Evolutionary conservation across 2,113 vertebrate genomes (phyloP).

Genomic region (western clawed frog (Xenopus tropicalis)): DNA sequence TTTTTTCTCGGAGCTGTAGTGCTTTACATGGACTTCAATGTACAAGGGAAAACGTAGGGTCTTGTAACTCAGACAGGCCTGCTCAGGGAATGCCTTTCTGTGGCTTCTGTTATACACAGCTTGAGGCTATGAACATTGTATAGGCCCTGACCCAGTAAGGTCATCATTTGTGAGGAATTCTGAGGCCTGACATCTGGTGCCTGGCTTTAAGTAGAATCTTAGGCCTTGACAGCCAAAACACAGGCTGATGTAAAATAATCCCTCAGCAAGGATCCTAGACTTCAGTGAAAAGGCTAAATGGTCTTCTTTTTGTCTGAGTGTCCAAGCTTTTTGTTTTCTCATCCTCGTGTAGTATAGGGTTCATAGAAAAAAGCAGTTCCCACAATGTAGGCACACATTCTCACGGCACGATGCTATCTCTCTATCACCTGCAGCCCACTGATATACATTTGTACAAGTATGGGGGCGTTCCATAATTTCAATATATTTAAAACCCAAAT

Average conservation of each 20-base stretch:
- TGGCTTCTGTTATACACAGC: conserved; percentile 61
- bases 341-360: conserved; percentile 48
- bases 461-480: neutral
- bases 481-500: neutral
- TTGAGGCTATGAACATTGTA: conserved; percentile 63
- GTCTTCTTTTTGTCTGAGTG: conserved; percentile 59
- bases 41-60: conserved; percentile 47
- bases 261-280: conserved; percentile 69
- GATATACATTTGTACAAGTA: neutral
- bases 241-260: conserved; percentile 67
- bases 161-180: conserved; percentile 68
- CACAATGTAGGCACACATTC: conserved; percentile 57
- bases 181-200: conserved; percentile 73
- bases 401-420: conserved; percentile 50
- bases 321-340: conserved; percentile 59
- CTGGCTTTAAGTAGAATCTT: conserved; percentile 63
- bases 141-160: conserved; percentile 66
- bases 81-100: conserved; percentile 61
- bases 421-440: conserved; percentile 51
- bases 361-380: conserved; percentile 57
- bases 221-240: conserved; percentile 64
- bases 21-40: conserved; percentile 62
- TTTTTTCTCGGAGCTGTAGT: conserved; percentile 46
- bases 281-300: conserved; percentile 65
- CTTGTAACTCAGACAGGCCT: conserved; percentile 57